Conservation (phyloP, 2,888 invertebrate genomes). For the Ormyrus rosae region DNA sequence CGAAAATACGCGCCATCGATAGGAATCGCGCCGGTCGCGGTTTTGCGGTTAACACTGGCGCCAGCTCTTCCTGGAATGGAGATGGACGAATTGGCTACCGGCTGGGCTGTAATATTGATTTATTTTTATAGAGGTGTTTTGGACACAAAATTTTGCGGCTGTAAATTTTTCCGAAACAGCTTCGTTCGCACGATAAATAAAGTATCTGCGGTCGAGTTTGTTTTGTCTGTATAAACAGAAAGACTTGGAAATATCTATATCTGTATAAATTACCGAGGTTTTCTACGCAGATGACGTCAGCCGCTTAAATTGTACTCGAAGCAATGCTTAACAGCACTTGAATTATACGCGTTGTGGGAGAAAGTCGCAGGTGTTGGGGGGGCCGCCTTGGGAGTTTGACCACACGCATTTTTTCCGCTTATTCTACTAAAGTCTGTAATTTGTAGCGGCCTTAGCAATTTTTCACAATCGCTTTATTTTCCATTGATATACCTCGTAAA, state of each 20-base stretch:
- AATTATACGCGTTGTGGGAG: conserved; percentile 36
- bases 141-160: conserved; percentile 13
- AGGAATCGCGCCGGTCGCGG: conserved; percentile 17
- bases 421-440: conserved; percentile 8
- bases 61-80: conserved; percentile 28
- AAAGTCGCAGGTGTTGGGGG: conserved; percentile 24
- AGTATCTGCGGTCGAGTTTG: conserved; percentile 18
- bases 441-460: conserved; percentile 11
- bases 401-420: conserved; percentile 31
- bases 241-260: conserved; percentile 27
- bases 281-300: conserved; percentile 34
- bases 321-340: conserved; percentile 31
- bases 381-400: conserved; percentile 24
- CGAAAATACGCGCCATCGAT: conserved; percentile 26
- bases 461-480: neutral
- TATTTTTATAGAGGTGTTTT: conserved; percentile 43
- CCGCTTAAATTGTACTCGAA: conserved; percentile 18
- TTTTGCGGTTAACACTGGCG: conserved; percentile 48
- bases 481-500: neutral
- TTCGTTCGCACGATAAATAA: conserved; percentile 34
- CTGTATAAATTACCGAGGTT: conserved; percentile 33
- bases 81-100: conserved; percentile 18
- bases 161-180: conserved; percentile 17
- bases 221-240: neutral
- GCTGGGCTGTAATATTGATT: conserved; percentile 27